These are phyloP conservation scores for Poecilus cupreus DNA, from an alignment of 2,888 invertebrate species.

Conservation along the genomic window DNA sequence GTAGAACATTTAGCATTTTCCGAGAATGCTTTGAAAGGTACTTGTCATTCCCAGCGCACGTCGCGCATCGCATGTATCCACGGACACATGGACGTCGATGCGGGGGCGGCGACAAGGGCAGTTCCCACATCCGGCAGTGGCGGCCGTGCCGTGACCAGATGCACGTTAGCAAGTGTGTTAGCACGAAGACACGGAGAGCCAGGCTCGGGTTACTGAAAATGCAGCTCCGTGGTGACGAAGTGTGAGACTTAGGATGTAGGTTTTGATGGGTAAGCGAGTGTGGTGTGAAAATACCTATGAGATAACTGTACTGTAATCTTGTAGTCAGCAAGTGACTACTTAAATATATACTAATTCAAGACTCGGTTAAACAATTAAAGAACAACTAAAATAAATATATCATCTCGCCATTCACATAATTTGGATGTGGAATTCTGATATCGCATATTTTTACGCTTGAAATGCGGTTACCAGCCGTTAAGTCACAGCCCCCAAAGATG, in stretches of 20 bases:
- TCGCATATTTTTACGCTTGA: no score
- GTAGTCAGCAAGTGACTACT: no score
- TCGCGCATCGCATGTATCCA: neutral
- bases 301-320: no score
- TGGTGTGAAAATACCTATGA: neutral
- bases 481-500: no score
- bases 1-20: neutral
- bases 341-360: no score
- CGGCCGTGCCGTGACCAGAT: neutral
- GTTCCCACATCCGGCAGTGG: constrained; percentile 32
- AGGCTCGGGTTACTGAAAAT: constrained; percentile 7
- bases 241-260: neutral
- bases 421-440: no score
- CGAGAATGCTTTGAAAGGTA: neutral
- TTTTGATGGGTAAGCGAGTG: neutral
- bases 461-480: no score
- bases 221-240: neutral
- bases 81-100: neutral
- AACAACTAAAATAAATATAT: no score
- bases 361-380: no score
- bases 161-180: neutral
- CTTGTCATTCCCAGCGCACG: constrained; percentile 9
- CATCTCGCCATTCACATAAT: no score
- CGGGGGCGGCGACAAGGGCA: neutral
- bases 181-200: neutral